Percentiles rank a stretch among this genome's conserved stretches.
These are phyloP conservation scores for Noctua janthina DNA, from an alignment of 2,888 invertebrate genomes.

Conservation along the genomic window DNA sequence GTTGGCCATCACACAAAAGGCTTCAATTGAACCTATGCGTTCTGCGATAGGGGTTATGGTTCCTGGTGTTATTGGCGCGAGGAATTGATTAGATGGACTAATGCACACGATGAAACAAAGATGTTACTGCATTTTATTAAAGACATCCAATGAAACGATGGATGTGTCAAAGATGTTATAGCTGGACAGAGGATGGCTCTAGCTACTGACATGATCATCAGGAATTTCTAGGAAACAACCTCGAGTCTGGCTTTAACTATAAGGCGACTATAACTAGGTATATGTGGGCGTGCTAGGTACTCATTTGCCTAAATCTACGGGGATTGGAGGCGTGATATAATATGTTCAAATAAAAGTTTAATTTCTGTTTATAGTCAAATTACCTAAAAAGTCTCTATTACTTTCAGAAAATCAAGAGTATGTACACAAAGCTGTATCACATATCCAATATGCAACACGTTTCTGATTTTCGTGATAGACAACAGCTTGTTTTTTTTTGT, in stretches of 20 bases:
- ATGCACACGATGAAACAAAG: not conserved
- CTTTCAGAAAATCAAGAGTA: not conserved
- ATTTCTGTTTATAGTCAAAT: not conserved
- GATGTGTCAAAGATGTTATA: not conserved
- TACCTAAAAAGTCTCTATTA: not conserved
- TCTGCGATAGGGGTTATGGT: conserved; percentile 23
- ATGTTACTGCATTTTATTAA: not conserved
- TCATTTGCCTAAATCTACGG: not conserved
- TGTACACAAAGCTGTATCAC: not conserved
- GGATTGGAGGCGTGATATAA: not conserved
- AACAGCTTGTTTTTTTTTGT: not conserved
- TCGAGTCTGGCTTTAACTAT: not conserved
- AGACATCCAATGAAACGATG: not conserved
- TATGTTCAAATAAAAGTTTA: not conserved
- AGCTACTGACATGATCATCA: not conserved
- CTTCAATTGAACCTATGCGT: conserved; percentile 56
- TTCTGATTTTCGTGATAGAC: not conserved
- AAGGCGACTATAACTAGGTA: not conserved
- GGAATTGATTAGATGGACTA: conserved; percentile 9
- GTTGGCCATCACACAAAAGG: conserved; percentile 64
- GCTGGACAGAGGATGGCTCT: not conserved
- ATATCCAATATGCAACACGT: not conserved
- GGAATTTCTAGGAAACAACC: not conserved
- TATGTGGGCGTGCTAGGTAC: not conserved
- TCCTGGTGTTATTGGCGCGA: not conserved